Conservation (phyloP, 1,140 invertebrate species). For the Drusus annulatus region DNA sequence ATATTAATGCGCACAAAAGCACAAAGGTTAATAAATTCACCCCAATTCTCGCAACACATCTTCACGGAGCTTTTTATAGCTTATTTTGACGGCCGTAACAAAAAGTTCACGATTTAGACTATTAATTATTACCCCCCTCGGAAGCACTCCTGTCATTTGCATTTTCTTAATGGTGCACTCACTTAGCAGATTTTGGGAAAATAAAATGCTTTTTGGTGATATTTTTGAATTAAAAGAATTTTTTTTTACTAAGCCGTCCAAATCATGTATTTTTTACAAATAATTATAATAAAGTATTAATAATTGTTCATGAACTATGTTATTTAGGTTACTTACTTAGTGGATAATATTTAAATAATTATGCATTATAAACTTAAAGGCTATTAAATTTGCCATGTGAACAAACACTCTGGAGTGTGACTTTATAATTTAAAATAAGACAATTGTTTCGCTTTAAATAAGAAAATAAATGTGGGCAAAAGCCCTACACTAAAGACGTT, state of each 20-base stretch:
- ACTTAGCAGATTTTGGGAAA: slow-evolving; percentile 40
- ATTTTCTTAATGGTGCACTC: slow-evolving; percentile 54
- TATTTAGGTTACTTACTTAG: too few relatives aligned
- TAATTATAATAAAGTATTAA: too few relatives aligned
- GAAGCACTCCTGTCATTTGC: slow-evolving; percentile 54
- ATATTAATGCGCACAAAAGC: slow-evolving; percentile 16
- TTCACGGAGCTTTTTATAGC: slow-evolving; percentile 32
- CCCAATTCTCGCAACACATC: slow-evolving; percentile 8
- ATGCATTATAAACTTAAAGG: too few relatives aligned
- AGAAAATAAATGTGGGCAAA: too few relatives aligned
- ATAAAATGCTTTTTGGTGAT: neutral
- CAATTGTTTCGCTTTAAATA: too few relatives aligned
- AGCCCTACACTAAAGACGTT: too few relatives aligned
- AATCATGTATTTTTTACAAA: neutral
- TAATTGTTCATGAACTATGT: too few relatives aligned
- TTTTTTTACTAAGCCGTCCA: neutral
- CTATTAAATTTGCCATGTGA: too few relatives aligned
- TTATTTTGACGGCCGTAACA: slow-evolving; percentile 35
- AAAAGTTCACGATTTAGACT: slow-evolving; percentile 50
- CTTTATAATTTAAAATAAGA: too few relatives aligned
- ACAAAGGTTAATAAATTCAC: slow-evolving; percentile 37
- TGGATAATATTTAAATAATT: too few relatives aligned
- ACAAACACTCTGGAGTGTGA: too few relatives aligned
- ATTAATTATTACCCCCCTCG: slow-evolving; percentile 52
- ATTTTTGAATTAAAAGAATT: too few relatives aligned